Percentiles rank a stretch among this genome's conserved stretches.
Conservation (phyloP, 2,888 invertebrate species). For the Leptinotarsa tumamoca region DNA sequence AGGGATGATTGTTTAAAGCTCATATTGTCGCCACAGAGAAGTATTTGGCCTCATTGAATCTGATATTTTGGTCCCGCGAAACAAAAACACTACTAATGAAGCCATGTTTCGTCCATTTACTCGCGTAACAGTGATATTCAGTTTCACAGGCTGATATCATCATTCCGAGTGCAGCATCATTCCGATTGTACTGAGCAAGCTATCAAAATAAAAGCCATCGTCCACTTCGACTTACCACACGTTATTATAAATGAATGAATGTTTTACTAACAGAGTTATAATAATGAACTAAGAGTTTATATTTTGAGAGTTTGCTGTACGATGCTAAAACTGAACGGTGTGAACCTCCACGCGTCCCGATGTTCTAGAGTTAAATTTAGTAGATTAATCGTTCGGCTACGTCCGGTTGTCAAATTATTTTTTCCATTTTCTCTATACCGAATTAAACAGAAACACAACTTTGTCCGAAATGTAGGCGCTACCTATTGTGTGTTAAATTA, state of each 20-base stretch:
- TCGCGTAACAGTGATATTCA: conserved; percentile 20
- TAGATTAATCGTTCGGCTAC: conserved; percentile 60
- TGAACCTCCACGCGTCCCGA: conserved; percentile 50
- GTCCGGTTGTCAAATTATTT: conserved; percentile 62
- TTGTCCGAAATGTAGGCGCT: conserved; percentile 8
- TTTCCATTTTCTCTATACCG: conserved; percentile 56
- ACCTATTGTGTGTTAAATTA: not conserved
- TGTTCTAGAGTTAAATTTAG: conserved; percentile 61
- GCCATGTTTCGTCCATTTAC: conserved; percentile 19
- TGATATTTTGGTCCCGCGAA: conserved; percentile 6
- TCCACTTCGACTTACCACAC: conserved; percentile 38
- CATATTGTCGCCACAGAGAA: conserved; percentile 51
- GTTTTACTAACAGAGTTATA: conserved; percentile 44
- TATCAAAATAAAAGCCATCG: conserved; percentile 28
- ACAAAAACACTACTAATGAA: conserved; percentile 4
- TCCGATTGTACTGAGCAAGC: conserved; percentile 26
- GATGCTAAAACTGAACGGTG: conserved; percentile 47
- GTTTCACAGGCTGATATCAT: conserved; percentile 33
- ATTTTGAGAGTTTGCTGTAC: conserved; percentile 50
- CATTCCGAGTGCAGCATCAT: not conserved
- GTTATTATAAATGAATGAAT: conserved; percentile 34
- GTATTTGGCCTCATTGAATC: not conserved
- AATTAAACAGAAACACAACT: conserved; percentile 44
- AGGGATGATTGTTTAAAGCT: conserved; percentile 56
- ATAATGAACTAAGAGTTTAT: conserved; percentile 49